Percentiles rank a stretch among this genome's conserved stretches.
Conservation (phyloP, 2,888 invertebrate genomes). For the Machimus atricapillus region DNA sequence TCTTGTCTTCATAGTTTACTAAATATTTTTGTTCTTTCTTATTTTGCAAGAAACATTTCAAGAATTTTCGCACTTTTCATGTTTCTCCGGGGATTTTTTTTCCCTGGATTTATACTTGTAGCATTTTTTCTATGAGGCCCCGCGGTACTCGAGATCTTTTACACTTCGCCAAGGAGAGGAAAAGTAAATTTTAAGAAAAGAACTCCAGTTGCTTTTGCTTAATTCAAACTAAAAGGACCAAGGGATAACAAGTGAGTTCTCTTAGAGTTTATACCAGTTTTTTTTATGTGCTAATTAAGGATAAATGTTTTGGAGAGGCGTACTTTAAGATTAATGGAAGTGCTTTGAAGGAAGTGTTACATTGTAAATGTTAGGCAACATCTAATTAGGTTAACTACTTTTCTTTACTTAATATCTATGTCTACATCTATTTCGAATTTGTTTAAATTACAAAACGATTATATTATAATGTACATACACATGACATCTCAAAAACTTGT, state of each 20-base stretch:
- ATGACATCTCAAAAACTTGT: too few relatives aligned
- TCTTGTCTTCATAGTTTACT: not conserved
- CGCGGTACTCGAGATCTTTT: not conserved
- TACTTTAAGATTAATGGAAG: not conserved
- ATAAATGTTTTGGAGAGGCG: not conserved
- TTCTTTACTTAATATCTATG: not conserved
- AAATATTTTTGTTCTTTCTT: not conserved
- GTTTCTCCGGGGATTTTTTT: not conserved
- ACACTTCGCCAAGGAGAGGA: not conserved
- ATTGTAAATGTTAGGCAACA: not conserved
- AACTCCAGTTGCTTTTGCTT: not conserved
- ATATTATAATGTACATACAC: too few relatives aligned
- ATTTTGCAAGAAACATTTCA: not conserved
- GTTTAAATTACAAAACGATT: too few relatives aligned
- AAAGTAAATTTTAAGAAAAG: not conserved
- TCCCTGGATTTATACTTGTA: not conserved
- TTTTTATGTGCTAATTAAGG: not conserved
- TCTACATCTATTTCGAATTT: not conserved
- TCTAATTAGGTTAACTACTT: not conserved
- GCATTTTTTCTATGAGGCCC: not conserved
- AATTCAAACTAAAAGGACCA: not conserved
- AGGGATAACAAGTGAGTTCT: not conserved
- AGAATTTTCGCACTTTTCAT: not conserved
- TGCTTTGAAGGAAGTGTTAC: not conserved
- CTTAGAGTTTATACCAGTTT: not conserved